Percentiles rank a stretch among this genome's conserved stretches.
Conservation (phyloP, 30 jellyfish, hydroid and myxozoan genomes). For the Morbakka virulenta region DNA sequence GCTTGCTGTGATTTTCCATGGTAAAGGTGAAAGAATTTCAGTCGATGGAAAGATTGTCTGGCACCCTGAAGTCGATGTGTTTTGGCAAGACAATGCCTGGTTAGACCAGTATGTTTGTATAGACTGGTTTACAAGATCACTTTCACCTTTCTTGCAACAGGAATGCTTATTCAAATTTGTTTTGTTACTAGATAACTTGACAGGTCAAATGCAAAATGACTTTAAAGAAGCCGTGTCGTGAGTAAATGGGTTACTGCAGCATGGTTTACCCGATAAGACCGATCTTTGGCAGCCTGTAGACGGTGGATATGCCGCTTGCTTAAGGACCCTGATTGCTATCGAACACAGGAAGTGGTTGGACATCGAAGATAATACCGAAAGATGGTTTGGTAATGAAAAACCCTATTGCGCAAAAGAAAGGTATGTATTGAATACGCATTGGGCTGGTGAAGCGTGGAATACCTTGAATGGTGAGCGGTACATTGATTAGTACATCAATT, state of each 20-base stretch:
- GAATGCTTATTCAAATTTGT: no score
- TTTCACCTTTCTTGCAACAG: no score
- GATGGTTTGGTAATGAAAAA: constrained; percentile 40
- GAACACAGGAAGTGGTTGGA: constrained; percentile 44
- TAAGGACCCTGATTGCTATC: constrained; percentile 7
- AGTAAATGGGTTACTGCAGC: constrained; percentile 10
- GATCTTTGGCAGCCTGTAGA: constrained; percentile 47
- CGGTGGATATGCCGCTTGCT: constrained; percentile 5
- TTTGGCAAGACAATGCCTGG: no score
- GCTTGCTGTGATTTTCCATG: no score
- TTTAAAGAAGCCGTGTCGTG: background rate
- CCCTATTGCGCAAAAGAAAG: constrained; percentile 42
- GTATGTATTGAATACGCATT: constrained; percentile 21
- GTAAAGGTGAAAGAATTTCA: no score
- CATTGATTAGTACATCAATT: no score
- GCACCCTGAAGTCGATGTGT: no score
- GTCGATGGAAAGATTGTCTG: constrained; percentile 19
- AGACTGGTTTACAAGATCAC: no score
- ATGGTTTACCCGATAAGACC: constrained; percentile 34
- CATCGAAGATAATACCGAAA: constrained; percentile 13
- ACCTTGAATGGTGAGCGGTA: no score
- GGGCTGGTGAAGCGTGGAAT: constrained; percentile 62
- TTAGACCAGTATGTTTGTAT: no score
- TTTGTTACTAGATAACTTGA: no score
- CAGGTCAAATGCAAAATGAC: no score